These are phyloP conservation scores for Onchidella celtica DNA, from an alignment of 2,888 invertebrate species.

Conservation along the genomic window DNA sequence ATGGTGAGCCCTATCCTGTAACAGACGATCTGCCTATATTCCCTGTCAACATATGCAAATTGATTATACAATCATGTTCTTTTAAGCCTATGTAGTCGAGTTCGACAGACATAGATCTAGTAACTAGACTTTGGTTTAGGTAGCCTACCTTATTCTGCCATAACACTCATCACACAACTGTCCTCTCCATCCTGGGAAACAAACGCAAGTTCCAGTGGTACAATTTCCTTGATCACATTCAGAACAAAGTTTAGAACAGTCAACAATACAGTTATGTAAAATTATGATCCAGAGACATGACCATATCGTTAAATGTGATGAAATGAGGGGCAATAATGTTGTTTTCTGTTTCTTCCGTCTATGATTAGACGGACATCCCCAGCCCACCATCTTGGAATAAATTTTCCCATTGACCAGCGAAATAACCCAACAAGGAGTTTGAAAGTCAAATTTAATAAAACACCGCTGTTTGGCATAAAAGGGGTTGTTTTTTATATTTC, in stretches of 20 bases:
- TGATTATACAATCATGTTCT: no score
- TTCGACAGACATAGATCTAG: no score
- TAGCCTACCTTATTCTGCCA: slow-evolving; percentile 66
- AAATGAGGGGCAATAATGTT: not conserved
- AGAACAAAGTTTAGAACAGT: slow-evolving; percentile 19
- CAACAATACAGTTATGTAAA: slow-evolving; percentile 1
- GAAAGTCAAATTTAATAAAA: not conserved
- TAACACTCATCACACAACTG: slow-evolving; percentile 87
- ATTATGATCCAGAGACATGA: not conserved
- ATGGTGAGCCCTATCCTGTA: no score
- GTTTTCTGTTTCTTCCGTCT: slow-evolving; percentile 2
- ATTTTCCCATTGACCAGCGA: not conserved
- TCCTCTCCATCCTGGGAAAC: slow-evolving; percentile 92
- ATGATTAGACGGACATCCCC: slow-evolving; percentile 18
- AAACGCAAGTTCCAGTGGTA: slow-evolving; percentile 88
- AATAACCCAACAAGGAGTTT: not conserved
- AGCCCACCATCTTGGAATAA: slow-evolving; percentile 42
- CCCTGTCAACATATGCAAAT: no score
- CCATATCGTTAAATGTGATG: slow-evolving; percentile 7
- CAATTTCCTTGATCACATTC: slow-evolving; percentile 88
- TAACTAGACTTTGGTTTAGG: not conserved
- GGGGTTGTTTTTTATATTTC: no score
- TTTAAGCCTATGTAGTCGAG: no score
- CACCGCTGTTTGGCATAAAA: no score
- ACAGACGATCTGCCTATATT: no score